Evolutionary conservation across 2,888 invertebrate genomes (phyloP).

Genomic region (Yponomeuta evonymella): DNA sequence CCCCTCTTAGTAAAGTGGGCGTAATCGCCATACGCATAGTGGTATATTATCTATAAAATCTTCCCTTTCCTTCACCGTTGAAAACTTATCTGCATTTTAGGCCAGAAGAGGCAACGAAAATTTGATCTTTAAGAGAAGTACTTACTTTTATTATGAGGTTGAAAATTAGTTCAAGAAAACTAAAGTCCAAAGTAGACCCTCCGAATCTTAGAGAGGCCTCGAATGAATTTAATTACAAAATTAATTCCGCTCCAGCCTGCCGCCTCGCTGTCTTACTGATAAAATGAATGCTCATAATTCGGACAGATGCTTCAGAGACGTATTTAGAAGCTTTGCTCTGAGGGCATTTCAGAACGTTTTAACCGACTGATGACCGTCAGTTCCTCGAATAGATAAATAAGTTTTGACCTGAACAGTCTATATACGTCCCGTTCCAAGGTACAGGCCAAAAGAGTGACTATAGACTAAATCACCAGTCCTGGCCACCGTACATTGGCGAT

Average conservation of each 20-base stretch:
- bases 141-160: not conserved
- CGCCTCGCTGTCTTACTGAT: not conserved
- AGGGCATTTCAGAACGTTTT: too few species aligned
- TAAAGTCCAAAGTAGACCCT: not conserved
- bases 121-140: not conserved
- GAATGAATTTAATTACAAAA: constrained; percentile 8
- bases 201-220: not conserved
- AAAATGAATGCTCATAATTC: not conserved
- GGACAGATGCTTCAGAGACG: not conserved
- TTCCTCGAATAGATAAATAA: too few species aligned
- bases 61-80: not conserved
- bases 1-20: not conserved
- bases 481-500: too few species aligned
- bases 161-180: not conserved
- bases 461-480: too few species aligned
- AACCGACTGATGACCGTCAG: too few species aligned
- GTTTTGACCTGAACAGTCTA: too few species aligned
- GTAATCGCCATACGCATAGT: not conserved
- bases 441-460: too few species aligned
- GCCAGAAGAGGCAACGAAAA: not conserved
- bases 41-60: not conserved
- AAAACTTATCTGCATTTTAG: not conserved
- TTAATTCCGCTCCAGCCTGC: not conserved
- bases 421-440: too few species aligned
- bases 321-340: not conserved